These are phyloP conservation scores for Leptobrachium leishanense DNA, from an alignment of 2,113 vertebrate genomes.

Conservation along the genomic window DNA sequence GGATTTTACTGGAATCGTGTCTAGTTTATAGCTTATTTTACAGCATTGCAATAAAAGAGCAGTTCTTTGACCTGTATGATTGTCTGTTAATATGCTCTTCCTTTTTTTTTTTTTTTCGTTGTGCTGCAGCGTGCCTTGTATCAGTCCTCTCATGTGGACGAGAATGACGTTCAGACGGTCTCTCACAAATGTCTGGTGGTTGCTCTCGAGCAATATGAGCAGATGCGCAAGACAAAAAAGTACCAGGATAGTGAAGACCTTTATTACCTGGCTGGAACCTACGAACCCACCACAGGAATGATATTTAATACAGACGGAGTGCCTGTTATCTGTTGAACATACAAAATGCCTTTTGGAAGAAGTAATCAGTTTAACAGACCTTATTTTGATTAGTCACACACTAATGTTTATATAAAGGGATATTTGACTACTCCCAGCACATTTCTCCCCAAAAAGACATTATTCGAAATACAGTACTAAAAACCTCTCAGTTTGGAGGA, in stretches of 20 bases:
- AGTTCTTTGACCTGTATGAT: not conserved
- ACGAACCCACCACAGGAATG: constrained; percentile 98
- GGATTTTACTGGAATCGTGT: too few relatives aligned
- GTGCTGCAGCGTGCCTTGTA: constrained; percentile 86
- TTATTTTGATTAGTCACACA: constrained; percentile 24
- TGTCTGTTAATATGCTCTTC: not conserved
- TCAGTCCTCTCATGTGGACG: constrained; percentile 97
- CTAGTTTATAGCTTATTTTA: too few relatives aligned
- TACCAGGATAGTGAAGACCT: constrained; percentile 97
- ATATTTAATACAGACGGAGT: constrained; percentile 97
- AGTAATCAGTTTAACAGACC: not conserved
- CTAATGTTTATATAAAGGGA: constrained; percentile 1
- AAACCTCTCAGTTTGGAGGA: not conserved
- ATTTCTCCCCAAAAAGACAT: not conserved
- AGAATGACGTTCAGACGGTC: constrained; percentile 98
- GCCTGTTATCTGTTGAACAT: constrained; percentile 88
- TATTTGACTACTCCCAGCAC: not conserved
- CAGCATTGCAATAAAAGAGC: not conserved
- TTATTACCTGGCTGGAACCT: constrained; percentile 97
- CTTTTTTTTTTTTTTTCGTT: not conserved
- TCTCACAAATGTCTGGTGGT: constrained; percentile 98
- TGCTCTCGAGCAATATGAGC: constrained; percentile 93
- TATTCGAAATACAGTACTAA: not conserved
- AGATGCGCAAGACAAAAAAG: constrained; percentile 95
- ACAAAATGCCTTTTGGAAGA: constrained; percentile 13